Evolutionary conservation across 2,888 invertebrate species (phyloP), one percentile per base, ranked within the genome.

Genomic region (Ochropleura leucogaster): DNA sequence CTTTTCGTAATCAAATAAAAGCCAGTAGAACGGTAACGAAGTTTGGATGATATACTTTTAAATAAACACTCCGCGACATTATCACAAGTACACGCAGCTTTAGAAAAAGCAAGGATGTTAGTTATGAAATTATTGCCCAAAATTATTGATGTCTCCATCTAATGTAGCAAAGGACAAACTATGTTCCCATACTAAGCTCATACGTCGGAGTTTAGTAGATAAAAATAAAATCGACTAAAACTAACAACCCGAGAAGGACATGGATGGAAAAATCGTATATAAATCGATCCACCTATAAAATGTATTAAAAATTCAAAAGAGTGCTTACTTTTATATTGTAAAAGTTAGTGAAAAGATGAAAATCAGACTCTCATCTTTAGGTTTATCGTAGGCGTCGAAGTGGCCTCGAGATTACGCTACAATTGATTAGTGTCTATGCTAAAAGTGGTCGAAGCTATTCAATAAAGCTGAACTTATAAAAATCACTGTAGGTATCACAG

Each of bases 291-390:
- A 80, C 60, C 77, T 80, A 87, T 80, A 88, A 88, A 82, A 85
- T 86, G 73, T 84, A 88, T 79, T 84, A 86, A 87, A 87, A 79
- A 68, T 86, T 84, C 82, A 87, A 87, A 87, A 89, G 85, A 79
- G 85, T 85, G 79, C 87, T 87, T 87, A 87, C 74, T 74, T 76
- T 82, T 83, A 85, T 79, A 80, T 84, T 85, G 82, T 87, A 88
- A 85, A 59, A 86, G 67, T 82, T 89, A 88, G 84, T 86, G 85
- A 89, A 84, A 83, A 87, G 87, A 89, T 89, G 89, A 89, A 89
- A 84, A 90, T 91, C 91, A 91, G 91, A 90, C 91, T 90, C 86
- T 74, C 87, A 87, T 87, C 88, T 85, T 83, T 68, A 81, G 76
- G 65, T 68, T 71, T 55, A 74, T 72, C 55, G n/a, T 75, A 77